Evolutionary conservation across 2,888 invertebrate species (phyloP).

Genomic region (Diloba caeruleocephala): DNA sequence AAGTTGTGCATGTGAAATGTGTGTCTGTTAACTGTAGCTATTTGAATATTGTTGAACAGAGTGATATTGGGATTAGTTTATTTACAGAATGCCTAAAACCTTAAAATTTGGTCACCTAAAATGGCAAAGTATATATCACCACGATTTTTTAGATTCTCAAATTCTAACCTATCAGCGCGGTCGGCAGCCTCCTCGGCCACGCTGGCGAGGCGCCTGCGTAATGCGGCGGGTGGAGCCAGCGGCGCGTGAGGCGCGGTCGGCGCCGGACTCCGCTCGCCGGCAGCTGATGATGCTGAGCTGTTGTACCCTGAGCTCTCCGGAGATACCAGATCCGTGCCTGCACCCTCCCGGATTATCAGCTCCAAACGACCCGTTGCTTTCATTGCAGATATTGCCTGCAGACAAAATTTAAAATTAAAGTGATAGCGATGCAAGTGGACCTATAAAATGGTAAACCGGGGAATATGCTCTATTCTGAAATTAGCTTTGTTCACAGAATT

Average conservation of each 20-base stretch:
- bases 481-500: no score
- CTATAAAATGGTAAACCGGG: no score
- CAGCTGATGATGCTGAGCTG: conserved; percentile 94
- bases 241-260: conserved; percentile 76
- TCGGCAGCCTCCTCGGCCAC: conserved; percentile 92
- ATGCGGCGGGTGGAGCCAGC: conserved; percentile 89
- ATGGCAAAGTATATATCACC: no score
- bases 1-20: no score
- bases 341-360: conserved; percentile 93
- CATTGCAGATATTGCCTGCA: conserved; percentile 94
- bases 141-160: background rate
- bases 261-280: conserved; percentile 91
- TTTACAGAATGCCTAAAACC: no score
- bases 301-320: conserved; percentile 95
- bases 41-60: no score
- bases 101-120: no score
- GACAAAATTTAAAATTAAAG: conserved; percentile 16
- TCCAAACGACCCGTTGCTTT: conserved; percentile 94
- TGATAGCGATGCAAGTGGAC: no score
- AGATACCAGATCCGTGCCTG: conserved; percentile 94
- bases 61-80: no score
- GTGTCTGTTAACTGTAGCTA: no score
- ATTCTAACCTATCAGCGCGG: conserved; percentile 86
- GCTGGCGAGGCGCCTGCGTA: conserved; percentile 91
- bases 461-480: no score